A percentile compares a stretch with the other conserved stretches of the same genome.
These are phyloP conservation scores for Rhynchotus rufescens DNA, from an alignment of 2,797 vertebrate genomes.

Conservation along the genomic window DNA sequence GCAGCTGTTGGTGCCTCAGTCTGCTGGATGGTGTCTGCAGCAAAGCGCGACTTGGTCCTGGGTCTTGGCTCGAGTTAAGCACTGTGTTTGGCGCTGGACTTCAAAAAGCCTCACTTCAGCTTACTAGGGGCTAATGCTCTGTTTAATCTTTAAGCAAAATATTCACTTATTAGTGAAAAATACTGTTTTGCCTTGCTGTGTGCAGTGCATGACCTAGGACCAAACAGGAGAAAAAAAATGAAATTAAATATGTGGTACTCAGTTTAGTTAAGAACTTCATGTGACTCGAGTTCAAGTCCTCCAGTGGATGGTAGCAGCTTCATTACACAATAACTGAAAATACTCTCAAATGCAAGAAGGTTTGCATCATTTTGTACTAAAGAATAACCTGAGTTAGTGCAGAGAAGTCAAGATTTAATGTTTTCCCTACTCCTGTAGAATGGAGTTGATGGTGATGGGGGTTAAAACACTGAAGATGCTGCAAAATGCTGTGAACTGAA, in stretches of 20 bases:
- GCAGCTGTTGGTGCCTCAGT: background rate
- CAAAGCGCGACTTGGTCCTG: background rate
- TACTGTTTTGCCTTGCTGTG: accelerated
- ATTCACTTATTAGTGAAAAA: background rate
- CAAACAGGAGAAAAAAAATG: no score
- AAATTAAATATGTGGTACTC: background rate
- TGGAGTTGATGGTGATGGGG: background rate
- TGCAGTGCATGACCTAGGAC: background rate
- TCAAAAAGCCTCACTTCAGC: background rate
- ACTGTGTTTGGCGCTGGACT: background rate
- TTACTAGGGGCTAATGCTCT: slow-evolving; percentile 53
- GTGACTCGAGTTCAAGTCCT: background rate
- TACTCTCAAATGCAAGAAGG: background rate
- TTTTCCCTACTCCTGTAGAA: background rate
- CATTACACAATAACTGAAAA: background rate
- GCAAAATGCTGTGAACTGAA: background rate
- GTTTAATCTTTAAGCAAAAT: slow-evolving; percentile 48
- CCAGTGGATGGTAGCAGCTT: background rate
- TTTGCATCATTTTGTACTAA: background rate
- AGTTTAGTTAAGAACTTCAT: background rate
- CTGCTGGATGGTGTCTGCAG: background rate
- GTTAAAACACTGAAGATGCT: background rate
- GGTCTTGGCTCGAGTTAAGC: background rate
- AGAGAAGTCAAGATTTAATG: background rate
- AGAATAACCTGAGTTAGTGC: background rate